These are phyloP conservation scores for Scomber japonicus DNA, from an alignment of 2,113 vertebrate species.

Conservation along the genomic window DNA sequence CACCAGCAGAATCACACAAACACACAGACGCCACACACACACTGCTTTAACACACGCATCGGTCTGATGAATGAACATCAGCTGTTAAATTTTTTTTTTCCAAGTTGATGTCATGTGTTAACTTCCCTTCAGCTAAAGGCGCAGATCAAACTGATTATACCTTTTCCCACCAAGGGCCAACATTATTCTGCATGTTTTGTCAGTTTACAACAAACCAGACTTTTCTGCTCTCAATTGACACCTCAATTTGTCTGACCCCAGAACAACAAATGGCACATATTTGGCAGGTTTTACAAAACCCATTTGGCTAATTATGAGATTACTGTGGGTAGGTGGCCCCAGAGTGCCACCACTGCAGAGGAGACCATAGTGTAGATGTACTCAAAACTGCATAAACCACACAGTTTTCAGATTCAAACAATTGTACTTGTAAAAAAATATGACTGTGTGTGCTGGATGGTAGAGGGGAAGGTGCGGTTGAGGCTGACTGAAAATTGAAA, in stretches of 20 bases:
- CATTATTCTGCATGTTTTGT: conserved; percentile 52
- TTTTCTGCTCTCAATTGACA: conserved; percentile 56
- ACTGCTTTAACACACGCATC: conserved; percentile 25
- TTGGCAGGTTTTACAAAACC: conserved; percentile 58
- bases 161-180: conserved; percentile 13
- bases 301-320: conserved; percentile 69
- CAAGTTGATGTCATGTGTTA: too few species aligned
- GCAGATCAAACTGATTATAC: conserved; percentile 53
- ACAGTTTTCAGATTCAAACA: conserved; percentile 26
- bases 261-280: conserved; percentile 61
- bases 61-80: conserved; percentile 57
- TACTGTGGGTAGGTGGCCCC: conserved; percentile 56
- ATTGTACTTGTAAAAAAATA: conserved; percentile 17
- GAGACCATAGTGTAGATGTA: conserved; percentile 11
- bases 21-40: conserved; percentile 13
- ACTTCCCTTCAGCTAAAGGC: not conserved
- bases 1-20: conserved; percentile 44
- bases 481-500: conserved; percentile 46
- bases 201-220: conserved; percentile 51
- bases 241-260: conserved; percentile 60
- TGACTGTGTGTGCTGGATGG: conserved; percentile 20
- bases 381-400: conserved; percentile 44
- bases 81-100: conserved; percentile 26
- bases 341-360: conserved; percentile 42
- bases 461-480: conserved; percentile 32